Evolutionary conservation across 2,888 invertebrate species (phyloP).

Genomic region (Andrena camellia): DNA sequence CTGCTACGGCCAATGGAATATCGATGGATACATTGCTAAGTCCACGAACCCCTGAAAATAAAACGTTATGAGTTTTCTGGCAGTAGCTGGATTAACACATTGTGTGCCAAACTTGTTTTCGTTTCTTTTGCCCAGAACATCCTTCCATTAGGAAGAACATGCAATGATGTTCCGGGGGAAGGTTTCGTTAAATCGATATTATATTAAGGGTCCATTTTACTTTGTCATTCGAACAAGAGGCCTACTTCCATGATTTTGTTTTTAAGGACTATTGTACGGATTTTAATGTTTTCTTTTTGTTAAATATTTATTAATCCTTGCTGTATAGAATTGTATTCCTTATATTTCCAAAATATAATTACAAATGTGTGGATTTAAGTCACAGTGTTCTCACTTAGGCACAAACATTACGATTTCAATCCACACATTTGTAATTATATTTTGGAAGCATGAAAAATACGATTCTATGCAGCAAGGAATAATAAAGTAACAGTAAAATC

Average conservation of each 20-base stretch:
- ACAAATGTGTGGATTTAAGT: too few relatives aligned
- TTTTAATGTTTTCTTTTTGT: too few relatives aligned
- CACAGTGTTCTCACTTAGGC: too few relatives aligned
- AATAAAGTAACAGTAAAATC: too few relatives aligned
- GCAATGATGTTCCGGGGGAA: background rate
- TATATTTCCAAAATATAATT: too few relatives aligned
- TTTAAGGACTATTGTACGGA: background rate
- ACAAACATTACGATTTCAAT: too few relatives aligned
- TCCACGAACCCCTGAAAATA: conserved; percentile 78
- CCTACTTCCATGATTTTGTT: background rate
- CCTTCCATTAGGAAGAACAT: background rate
- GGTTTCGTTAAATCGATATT: background rate
- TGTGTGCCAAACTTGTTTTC: background rate
- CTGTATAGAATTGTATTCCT: too few relatives aligned
- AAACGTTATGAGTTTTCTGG: conserved; percentile 8
- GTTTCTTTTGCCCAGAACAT: background rate
- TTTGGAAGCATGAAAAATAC: too few relatives aligned
- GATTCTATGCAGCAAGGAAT: too few relatives aligned
- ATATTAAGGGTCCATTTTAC: background rate
- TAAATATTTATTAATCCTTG: too few relatives aligned
- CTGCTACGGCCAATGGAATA: conserved; percentile 90
- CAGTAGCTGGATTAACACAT: conserved; percentile 4
- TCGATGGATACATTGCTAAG: conserved; percentile 90
- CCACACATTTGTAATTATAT: too few relatives aligned
- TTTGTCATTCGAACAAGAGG: background rate